Conservation (phyloP, 2,113 vertebrate genomes). For the Peucedramus taeniatus region DNA sequence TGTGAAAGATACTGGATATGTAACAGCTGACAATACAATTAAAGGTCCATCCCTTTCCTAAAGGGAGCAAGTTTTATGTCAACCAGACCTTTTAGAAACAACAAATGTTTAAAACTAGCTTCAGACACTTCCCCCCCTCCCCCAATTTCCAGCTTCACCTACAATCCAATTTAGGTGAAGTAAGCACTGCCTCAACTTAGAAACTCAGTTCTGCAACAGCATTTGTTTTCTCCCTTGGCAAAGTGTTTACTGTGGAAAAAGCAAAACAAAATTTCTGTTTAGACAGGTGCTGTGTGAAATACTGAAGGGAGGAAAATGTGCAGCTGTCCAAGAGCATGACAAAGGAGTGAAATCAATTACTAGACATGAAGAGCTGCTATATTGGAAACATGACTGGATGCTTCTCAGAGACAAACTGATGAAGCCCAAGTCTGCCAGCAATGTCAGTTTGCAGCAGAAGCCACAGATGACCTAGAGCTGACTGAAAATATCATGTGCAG, state of each 20-base stretch:
- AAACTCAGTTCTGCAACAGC: not conserved
- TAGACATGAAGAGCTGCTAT: not conserved
- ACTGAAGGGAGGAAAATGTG: not conserved
- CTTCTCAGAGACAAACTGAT: not conserved
- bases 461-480: not conserved
- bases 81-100: not conserved
- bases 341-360: conserved; percentile 2
- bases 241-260: not conserved
- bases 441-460: not conserved
- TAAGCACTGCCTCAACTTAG: not conserved
- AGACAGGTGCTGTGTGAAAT: not conserved
- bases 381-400: not conserved
- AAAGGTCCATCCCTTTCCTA: not conserved
- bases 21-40: not conserved
- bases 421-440: not conserved
- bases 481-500: not conserved
- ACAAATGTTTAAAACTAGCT: not conserved
- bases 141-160: not conserved
- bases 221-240: not conserved
- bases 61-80: not conserved
- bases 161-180: not conserved
- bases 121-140: not conserved
- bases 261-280: not conserved
- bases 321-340: not conserved
- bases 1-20: not conserved